Percentiles rank a stretch among this genome's conserved stretches.
These are phyloP conservation scores for Tricholaema leucomelas DNA, from an alignment of 2,113 vertebrate genomes.

Conservation along the genomic window DNA sequence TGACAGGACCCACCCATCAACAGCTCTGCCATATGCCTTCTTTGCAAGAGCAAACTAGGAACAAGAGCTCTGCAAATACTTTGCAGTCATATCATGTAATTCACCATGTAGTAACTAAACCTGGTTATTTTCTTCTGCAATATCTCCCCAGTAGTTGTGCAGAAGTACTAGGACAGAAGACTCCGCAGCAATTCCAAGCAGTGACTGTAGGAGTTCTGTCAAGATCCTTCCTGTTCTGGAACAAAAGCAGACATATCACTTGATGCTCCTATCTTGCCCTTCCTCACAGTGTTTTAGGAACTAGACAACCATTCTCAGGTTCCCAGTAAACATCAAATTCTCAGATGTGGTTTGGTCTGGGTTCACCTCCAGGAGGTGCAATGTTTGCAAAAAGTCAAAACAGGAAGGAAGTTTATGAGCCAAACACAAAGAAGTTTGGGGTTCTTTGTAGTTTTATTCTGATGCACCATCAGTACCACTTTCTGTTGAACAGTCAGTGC, in stretches of 20 bases:
- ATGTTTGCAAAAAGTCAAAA: neutral
- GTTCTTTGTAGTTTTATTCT: neutral
- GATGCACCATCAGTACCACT: neutral
- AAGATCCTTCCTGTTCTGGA: neutral
- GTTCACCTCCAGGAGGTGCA: neutral
- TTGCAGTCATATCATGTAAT: neutral
- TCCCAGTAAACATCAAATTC: neutral
- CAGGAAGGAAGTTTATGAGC: neutral
- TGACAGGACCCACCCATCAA: neutral
- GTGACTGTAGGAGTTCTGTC: neutral
- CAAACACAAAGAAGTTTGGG: neutral
- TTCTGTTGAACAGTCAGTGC: neutral
- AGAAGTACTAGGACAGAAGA: neutral
- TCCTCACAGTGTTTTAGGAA: neutral
- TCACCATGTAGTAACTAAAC: neutral
- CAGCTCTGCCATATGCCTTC: neutral
- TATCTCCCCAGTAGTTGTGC: neutral
- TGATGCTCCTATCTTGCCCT: neutral
- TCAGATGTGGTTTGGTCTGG: neutral
- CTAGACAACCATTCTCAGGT: neutral
- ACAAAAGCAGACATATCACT: neutral
- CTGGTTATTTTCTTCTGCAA: neutral
- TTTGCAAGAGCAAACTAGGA: neutral
- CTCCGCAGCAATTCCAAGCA: neutral
- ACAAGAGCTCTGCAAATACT: neutral